Evolutionary conservation across 1,140 invertebrate genomes (phyloP).

Genomic region (Cotesia chilonis): DNA sequence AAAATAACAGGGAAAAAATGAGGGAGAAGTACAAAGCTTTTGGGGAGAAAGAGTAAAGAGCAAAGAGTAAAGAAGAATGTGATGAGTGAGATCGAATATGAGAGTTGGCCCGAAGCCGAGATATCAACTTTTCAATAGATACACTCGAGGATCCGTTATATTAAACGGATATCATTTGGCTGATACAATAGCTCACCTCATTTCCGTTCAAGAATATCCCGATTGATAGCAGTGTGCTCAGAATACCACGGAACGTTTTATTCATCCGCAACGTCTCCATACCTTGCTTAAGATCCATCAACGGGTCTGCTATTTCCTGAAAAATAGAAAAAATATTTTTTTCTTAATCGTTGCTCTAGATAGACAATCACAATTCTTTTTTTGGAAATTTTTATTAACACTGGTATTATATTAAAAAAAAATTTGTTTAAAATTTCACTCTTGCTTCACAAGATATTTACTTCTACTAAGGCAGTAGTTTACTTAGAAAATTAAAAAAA

Average conservation of each 20-base stretch:
- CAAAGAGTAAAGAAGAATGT: slow-evolving; percentile 8
- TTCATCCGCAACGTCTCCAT: slow-evolving; percentile 90
- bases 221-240: slow-evolving; percentile 92
- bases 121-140: slow-evolving; percentile 1
- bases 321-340: slow-evolving; percentile 53
- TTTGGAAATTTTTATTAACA: no score
- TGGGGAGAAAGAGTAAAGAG: background rate
- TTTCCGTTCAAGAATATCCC: slow-evolving; percentile 97
- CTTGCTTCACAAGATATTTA: no score
- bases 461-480: no score
- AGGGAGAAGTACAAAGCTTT: no score
- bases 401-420: no score
- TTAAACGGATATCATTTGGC: slow-evolving; percentile 62
- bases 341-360: slow-evolving; percentile 14
- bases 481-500: no score
- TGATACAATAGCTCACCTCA: slow-evolving; percentile 71
- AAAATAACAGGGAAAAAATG: no score
- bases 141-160: slow-evolving; percentile 35
- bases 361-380: no score
- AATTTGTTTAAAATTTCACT: no score
- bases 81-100: slow-evolving; percentile 7
- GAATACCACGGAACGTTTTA: slow-evolving; percentile 93
- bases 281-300: slow-evolving; percentile 98
- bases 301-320: slow-evolving; percentile 96
- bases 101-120: slow-evolving; percentile 16